Base-by-base conservation (phyloP, 1,140 invertebrate genomes). In the Glossosoma conforme region DNA sequence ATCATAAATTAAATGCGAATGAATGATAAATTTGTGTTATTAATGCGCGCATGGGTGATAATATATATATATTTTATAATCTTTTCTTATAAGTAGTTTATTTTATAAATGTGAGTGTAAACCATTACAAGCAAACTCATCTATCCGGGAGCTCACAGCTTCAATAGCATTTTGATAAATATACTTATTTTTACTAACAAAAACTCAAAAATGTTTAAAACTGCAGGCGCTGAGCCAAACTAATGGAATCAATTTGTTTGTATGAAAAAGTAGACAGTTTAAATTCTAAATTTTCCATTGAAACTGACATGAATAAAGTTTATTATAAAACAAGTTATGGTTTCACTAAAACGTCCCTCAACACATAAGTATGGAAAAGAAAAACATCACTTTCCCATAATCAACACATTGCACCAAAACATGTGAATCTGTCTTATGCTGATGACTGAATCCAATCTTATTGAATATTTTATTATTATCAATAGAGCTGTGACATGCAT, bases 151-250 rank as follows among this genome's bases (percentile, higher is more conserved):
- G n/a, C n/a, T n/a, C n/a, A n/a, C n/a, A n/a, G n/a, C n/a, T n/a
- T n/a, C n/a, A n/a, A n/a, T n/a, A n/a, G n/a, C n/a, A n/a, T n/a
- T n/a, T n/a, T n/a, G n/a, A n/a, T n/a, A n/a, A n/a, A n/a, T n/a
- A n/a, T n/a, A n/a, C n/a, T n/a, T n/a, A n/a, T n/a, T 38, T 38
- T 38, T 38, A 38, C 36, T 38, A 38, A 38, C 18, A 38, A 38
- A 38, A 17, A 38, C 17, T n/a, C 19, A 10, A 15, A 38, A 38
- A 18, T 38, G 15, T 17, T 38, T 38, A 17, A 17, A 13, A 38
- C 17, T 15, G 36, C 36, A 15, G 36, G 36, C 36, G 6, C 6
- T 17, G 36, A 38, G 36, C 36, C 36, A 17, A 38, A 38, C 36
- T 38, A 15, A 15, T 8, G 24, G n/a, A 38, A 19, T 17, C 15